A percentile compares a stretch with the other conserved stretches of the same genome.
phyloP scores from a whole-genome alignment of 1,140 invertebrate genomes.

The Nymphalis io region DNA sequence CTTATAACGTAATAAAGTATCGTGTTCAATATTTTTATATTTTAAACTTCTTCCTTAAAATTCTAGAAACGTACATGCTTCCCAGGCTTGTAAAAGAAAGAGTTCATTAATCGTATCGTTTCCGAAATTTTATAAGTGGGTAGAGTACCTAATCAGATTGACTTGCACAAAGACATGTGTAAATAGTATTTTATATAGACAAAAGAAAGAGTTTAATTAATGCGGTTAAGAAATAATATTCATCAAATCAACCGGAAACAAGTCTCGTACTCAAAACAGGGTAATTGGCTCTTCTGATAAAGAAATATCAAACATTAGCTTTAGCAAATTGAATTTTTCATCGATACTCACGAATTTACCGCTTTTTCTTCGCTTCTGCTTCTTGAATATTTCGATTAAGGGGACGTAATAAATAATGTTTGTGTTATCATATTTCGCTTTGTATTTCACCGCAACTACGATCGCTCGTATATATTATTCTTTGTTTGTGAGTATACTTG shows the following conservation, averaged over 20 bases:
- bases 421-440: constrained; percentile 6
- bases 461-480: too few species aligned
- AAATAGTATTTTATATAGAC: background rate
- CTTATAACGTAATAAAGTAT: too few species aligned
- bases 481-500: background rate
- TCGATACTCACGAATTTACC: constrained; percentile 10
- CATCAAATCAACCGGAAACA: constrained; percentile 16
- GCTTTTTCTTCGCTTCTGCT: background rate
- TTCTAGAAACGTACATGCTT: too few species aligned
- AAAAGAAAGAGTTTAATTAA: background rate
- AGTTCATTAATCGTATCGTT: too few species aligned
- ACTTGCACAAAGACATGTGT: too few species aligned
- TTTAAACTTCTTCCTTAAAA: too few species aligned
- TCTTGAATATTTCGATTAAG: constrained; percentile 18
- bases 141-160: too few species aligned
- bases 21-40: too few species aligned
- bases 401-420: constrained; percentile 15
- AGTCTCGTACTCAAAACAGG: constrained; percentile 4
- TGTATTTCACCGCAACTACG: background rate
- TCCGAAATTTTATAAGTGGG: too few species aligned
- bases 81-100: too few species aligned
- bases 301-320: constrained; percentile 26
- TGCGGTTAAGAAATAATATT: background rate
- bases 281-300: constrained; percentile 24
- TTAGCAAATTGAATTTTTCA: constrained; percentile 19